These are phyloP conservation scores for Xiphias gladius DNA, from an alignment of 2,113 vertebrate genomes.

Conservation along the genomic window DNA sequence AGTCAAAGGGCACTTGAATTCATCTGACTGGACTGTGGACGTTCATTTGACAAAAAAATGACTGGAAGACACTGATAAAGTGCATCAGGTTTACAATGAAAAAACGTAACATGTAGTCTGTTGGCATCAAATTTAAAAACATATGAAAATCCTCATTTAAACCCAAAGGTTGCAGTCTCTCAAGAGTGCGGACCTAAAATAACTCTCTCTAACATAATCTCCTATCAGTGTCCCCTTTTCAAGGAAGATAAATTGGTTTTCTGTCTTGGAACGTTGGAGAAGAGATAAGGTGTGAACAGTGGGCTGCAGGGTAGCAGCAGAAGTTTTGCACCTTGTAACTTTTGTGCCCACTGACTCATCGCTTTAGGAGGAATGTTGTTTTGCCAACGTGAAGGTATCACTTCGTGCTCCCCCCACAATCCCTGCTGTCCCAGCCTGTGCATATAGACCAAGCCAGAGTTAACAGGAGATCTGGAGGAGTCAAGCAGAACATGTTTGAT, in stretches of 20 bases:
- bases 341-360: conserved; percentile 36
- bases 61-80: background rate
- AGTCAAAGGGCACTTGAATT: background rate
- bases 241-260: conserved; percentile 67
- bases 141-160: conserved; percentile 48
- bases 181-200: conserved; percentile 54
- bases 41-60: background rate
- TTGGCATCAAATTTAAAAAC: conserved; percentile 43
- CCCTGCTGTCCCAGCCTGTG: conserved; percentile 18
- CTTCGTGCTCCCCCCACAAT: conserved; percentile 21
- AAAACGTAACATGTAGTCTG: conserved; percentile 9
- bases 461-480: conserved; percentile 38
- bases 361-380: conserved; percentile 35
- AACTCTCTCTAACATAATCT: conserved; percentile 69
- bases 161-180: conserved; percentile 43
- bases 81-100: background rate
- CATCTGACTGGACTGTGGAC: background rate
- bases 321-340: conserved; percentile 62
- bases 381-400: conserved; percentile 21
- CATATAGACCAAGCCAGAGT: conserved; percentile 23
- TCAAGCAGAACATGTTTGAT: conserved; percentile 45
- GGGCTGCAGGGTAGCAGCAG: conserved; percentile 25
- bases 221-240: conserved; percentile 69
- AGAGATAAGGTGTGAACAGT: conserved; percentile 69
- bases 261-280: conserved; percentile 60